Evolutionary conservation across 2,888 invertebrate species (phyloP), one percentile per base, ranked within the genome.

Genomic region (Tetanocera ferruginea): DNA sequence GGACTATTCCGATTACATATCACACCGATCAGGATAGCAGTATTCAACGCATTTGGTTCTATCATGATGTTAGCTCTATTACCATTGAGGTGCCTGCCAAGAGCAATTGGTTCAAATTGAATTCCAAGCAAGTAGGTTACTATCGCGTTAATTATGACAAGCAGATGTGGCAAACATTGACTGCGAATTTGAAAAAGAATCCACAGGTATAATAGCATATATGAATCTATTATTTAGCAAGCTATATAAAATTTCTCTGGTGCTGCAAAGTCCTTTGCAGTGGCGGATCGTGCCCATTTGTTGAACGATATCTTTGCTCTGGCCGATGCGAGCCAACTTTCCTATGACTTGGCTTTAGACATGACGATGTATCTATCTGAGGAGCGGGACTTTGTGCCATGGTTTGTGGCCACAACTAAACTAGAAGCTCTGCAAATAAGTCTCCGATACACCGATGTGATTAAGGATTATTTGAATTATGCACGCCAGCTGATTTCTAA

Each of bases 1-100:
- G 97, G 97, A 95, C 93, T 80, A 92, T 97, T 69, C 96, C 97
- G 0, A 90, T 97, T 6, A 94, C 94, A 0, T 95, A 94, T 84
- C 91, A 92, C 55, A 94, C 94, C 0, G 91, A 91, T 78, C 89
- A 87, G 77, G 90, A 88, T 28, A 71, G 84, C 0, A 83, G 84
- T 8, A 83, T 89, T 0, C 83, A 87, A 8, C 80, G 81, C 3
- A 23, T 82, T 0, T 87, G 90, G 83, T 87, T 89, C n/a, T 76
- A 84, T 9, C 77, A 81, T 6, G 28, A 70, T 6, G 76, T 73
- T 3, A 72, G 14, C 17, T 25, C 17, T 17, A 19, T 74, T 55
- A 70, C n/a, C 78, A 79, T 84, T 25, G 87, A 88, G 0, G 84
- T 91, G 8, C 85, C 88, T 8, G 83, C 88, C 28, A 86, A 88